Conservation (phyloP, 1,140 invertebrate species). For the Druon quercuslanigerum region DNA sequence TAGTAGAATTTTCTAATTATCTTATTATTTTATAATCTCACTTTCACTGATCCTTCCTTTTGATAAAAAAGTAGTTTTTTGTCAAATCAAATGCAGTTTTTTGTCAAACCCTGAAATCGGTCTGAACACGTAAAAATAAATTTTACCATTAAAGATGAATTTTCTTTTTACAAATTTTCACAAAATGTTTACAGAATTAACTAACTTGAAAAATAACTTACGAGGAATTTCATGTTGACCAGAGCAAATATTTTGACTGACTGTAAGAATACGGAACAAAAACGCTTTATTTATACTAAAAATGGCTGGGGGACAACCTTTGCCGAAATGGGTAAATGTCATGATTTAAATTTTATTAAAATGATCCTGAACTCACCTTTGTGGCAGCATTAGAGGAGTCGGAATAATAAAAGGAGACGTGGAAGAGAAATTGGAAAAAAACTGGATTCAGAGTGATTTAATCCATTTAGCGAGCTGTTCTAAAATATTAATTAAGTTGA, state of each 20-base stretch:
- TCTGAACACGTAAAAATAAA: not conserved
- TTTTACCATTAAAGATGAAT: not conserved
- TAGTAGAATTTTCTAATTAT: too few species aligned
- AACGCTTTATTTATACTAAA: conserved; percentile 60
- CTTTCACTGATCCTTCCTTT: too few species aligned
- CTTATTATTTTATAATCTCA: too few species aligned
- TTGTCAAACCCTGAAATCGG: too few species aligned
- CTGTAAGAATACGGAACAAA: conserved; percentile 53
- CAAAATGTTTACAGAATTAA: not conserved
- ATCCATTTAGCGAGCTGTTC: not conserved
- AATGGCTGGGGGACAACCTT: conserved; percentile 50
- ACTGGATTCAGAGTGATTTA: not conserved
- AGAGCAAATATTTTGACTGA: conserved; percentile 57
- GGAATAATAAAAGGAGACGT: conserved; percentile 16
- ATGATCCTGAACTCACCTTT: not conserved
- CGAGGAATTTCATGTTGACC: conserved; percentile 66
- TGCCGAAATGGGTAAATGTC: conserved; percentile 47
- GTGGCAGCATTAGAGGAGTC: not conserved
- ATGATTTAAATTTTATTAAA: conserved; percentile 17
- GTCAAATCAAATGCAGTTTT: too few species aligned
- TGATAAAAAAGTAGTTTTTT: too few species aligned
- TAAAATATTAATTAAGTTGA: not conserved
- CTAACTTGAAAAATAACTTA: conserved; percentile 48
- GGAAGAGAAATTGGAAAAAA: conserved; percentile 10
- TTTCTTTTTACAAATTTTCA: too few species aligned